Evolutionary conservation across 2,113 vertebrate species (phyloP), one percentile per base, ranked within the genome.

Genomic region (Cyrtonyx montezumae): DNA sequence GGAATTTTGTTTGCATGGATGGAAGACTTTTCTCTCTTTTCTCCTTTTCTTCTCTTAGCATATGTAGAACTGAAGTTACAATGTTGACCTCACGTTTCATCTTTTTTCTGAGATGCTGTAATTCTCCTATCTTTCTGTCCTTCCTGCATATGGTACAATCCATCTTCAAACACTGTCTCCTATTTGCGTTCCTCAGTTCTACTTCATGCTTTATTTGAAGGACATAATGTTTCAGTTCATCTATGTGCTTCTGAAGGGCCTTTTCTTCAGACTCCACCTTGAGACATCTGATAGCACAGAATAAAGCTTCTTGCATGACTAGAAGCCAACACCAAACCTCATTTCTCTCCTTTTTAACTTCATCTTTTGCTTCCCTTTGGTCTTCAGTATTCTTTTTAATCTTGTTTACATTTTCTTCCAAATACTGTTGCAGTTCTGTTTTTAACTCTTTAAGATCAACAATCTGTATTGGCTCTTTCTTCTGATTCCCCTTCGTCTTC

Each of bases 361-460:
- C 93, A 67, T 94, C 84, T 84, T 96, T 96, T 34, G 88, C 90
- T 67, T 97, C 86, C 66, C 90, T 96, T 59, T 69, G 20, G 43
- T 89, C 79, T 71, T 96, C 86, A 1, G 84, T 23, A 18, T 79
- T 88, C 46, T 86, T 85, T 86, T 97, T 93, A 8, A 96, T 68
- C 53, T 93, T 69, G 25, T 77, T 82, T 20, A 94, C 82, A 42
- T 62, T 74, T 36, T 92, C 86, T 37, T 83, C 5, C 3, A 91
- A 79, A 34, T 87, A 23, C 2, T 78, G 69, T 73, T 96, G 81
- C 48, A 89, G 90, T 61, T 69, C 26, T 5, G 46, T 48, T 46
- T 91, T 83, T 61, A 94, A 80, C 37, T 96, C 88, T 37, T 37
- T 37, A 37, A 37, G 37, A 37, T n/a, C n/a, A n/a, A n/a, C n/a